Evolutionary conservation across 2,113 vertebrate genomes (phyloP).

Genomic region (Ailuropoda melanoleuca): DNA sequence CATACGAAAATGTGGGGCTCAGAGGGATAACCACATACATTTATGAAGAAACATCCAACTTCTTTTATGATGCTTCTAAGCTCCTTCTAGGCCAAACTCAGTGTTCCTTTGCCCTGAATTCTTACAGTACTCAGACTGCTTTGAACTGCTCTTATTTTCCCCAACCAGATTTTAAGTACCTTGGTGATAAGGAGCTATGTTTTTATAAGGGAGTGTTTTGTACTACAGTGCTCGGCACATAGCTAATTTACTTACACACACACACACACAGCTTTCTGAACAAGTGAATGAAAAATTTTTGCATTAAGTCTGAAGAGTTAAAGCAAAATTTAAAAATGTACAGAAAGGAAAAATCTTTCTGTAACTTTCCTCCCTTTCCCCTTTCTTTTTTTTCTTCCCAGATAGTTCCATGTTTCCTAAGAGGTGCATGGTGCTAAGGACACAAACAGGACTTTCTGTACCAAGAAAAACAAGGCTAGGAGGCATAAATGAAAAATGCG

Average conservation of each 20-base stretch:
- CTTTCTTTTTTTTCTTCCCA: background rate
- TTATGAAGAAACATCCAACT: background rate
- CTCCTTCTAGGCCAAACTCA: background rate
- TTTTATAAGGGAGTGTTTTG: background rate
- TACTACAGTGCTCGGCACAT: background rate
- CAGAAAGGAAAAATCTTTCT: background rate
- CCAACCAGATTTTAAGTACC: slow-evolving; percentile 17
- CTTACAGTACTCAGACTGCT: background rate
- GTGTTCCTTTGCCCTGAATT: background rate
- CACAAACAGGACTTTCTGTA: background rate
- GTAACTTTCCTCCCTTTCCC: background rate
- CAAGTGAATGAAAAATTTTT: background rate
- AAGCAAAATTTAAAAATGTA: background rate
- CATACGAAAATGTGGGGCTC: background rate
- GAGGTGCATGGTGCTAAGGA: background rate
- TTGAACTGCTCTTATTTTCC: background rate
- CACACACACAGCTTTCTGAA: background rate
- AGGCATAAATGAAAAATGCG: slow-evolving; percentile 13
- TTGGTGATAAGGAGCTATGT: background rate
- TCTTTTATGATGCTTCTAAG: background rate
- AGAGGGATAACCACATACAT: background rate
- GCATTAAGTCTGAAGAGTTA: slow-evolving; percentile 35
- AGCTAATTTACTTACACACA: background rate
- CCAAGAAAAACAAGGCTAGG: background rate
- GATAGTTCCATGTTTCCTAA: background rate